A percentile compares a stretch with the other conserved stretches of the same genome.
Evolutionary conservation across 2,797 vertebrate species (phyloP).

Genomic region (Coendou prehensilis): DNA sequence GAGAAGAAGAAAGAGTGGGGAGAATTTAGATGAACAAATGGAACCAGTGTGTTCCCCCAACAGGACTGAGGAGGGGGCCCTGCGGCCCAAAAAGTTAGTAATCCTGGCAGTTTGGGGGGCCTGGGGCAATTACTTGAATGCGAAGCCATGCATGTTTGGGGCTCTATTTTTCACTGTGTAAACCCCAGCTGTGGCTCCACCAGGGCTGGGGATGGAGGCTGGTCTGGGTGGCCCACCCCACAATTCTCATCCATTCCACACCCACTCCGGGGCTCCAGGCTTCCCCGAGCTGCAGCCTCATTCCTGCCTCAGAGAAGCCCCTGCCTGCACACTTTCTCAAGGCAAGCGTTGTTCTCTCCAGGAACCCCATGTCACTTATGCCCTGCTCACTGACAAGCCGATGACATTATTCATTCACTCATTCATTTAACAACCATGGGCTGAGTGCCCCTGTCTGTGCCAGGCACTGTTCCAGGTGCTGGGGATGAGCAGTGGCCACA

Average conservation of each 20-base stretch:
- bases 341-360: background rate
- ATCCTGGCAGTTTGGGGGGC: background rate
- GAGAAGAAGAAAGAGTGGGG: background rate
- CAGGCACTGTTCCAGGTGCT: background rate
- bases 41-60: background rate
- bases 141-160: conserved; percentile 66
- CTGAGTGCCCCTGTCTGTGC: background rate
- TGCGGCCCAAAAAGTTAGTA: conserved; percentile 47
- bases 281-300: background rate
- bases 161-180: conserved; percentile 22
- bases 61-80: conserved; percentile 22
- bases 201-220: background rate
- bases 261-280: background rate
- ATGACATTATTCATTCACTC: too few relatives aligned
- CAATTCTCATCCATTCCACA: background rate
- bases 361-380: background rate
- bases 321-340: background rate
- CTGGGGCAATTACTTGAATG: conserved; percentile 60
- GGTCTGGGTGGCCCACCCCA: background rate
- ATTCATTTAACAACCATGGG: background rate
- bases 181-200: rapidly evolving
- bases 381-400: background rate
- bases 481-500: background rate
- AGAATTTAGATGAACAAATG: background rate
- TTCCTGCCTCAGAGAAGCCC: background rate